Percentiles rank a stretch among this genome's conserved stretches.
These are phyloP conservation scores for Bellardia bayeri DNA, from an alignment of 2,888 invertebrate species.

Conservation along the genomic window DNA sequence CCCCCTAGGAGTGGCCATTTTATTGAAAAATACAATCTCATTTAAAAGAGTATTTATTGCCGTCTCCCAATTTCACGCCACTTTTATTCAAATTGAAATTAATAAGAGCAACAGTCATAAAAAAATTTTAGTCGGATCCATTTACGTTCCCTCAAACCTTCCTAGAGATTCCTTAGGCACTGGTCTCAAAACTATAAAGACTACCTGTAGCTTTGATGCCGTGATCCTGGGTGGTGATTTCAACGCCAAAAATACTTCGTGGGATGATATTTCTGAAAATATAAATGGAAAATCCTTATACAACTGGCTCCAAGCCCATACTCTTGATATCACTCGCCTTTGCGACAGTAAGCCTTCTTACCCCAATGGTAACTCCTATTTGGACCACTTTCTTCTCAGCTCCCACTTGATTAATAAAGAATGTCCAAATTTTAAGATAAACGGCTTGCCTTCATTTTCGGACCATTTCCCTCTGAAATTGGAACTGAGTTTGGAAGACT, in stretches of 20 bases:
- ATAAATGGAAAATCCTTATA: background rate
- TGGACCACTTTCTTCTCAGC: constrained; percentile 11
- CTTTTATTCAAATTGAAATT: background rate
- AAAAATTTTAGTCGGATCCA: background rate
- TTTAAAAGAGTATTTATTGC: too few species aligned
- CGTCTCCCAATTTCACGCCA: too few species aligned
- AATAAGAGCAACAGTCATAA: background rate
- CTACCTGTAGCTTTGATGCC: background rate
- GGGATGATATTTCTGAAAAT: background rate
- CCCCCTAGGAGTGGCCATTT: background rate
- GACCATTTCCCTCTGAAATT: constrained; percentile 9
- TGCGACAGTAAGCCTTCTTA: background rate
- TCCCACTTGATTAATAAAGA: background rate
- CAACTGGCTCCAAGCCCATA: constrained; percentile 2
- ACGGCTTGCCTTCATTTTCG: background rate
- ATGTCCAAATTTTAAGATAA: background rate
- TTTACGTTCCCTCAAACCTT: background rate
- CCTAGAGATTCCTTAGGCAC: too few species aligned
- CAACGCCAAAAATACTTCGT: background rate
- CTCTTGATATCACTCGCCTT: background rate
- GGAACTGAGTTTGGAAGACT: background rate
- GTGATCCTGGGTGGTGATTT: background rate
- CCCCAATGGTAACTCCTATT: background rate
- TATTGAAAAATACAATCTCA: constrained; percentile 4
- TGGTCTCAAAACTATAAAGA: background rate